Evolutionary conservation across 2,113 vertebrate genomes (phyloP).

Genomic region (Myotis yumanensis): DNA sequence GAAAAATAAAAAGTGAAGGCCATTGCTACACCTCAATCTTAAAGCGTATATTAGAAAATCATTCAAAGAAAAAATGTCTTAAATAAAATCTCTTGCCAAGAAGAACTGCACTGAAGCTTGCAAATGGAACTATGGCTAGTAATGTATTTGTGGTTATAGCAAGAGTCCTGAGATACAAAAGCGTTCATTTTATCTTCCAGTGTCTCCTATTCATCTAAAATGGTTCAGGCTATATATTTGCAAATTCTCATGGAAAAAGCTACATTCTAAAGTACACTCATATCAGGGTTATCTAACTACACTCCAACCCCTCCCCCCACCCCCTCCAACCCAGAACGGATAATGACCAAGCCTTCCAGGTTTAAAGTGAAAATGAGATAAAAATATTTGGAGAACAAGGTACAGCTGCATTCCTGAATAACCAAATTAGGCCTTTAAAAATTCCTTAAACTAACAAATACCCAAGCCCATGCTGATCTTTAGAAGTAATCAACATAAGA

Average conservation of each 20-base stretch:
- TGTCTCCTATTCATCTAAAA: background rate
- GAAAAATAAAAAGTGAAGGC: background rate
- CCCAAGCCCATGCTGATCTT: background rate
- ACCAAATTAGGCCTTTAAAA: background rate
- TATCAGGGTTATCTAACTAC: background rate
- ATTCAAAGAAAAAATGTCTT: background rate
- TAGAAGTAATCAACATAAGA: background rate
- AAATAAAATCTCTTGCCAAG: constrained; percentile 30
- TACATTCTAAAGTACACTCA: background rate
- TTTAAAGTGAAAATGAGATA: background rate
- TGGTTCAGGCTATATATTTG: background rate
- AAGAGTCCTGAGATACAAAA: background rate
- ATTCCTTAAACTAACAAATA: background rate
- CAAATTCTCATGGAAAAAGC: background rate
- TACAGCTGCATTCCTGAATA: background rate
- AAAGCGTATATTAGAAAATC: constrained; percentile 45
- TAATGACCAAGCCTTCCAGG: background rate
- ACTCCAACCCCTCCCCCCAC: too few species aligned
- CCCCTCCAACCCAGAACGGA: background rate
- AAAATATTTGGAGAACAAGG: constrained; percentile 16
- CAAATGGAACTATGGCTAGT: constrained; percentile 33
- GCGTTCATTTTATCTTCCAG: background rate
- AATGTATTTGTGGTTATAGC: background rate
- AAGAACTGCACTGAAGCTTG: constrained; percentile 21
- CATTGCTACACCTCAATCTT: constrained; percentile 12